Conservation (phyloP, 2,113 vertebrate species). For the Anser brachyrhynchus region DNA sequence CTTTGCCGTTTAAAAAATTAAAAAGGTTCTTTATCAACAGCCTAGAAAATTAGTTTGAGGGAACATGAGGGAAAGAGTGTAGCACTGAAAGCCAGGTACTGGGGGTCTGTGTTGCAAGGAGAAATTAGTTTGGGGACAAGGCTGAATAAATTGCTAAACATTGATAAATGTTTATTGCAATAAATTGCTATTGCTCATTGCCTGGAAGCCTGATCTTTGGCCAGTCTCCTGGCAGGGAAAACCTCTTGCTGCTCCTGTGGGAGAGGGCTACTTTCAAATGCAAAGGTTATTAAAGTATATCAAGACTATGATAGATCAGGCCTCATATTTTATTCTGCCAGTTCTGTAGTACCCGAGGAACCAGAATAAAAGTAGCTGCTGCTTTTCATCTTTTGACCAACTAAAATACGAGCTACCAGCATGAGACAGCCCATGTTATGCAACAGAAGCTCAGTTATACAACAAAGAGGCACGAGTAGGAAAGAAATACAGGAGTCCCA, state of each 20-base stretch:
- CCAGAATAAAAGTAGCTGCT: not conserved
- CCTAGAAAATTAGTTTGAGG: not conserved
- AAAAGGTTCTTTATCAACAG: not conserved
- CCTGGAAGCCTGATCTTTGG: not conserved
- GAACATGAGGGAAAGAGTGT: not conserved
- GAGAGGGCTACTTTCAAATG: not conserved
- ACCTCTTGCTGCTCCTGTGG: not conserved
- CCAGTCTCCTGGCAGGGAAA: not conserved
- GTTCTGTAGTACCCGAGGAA: not conserved
- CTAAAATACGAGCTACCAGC: not conserved
- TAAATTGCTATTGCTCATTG: not conserved
- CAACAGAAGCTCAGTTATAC: slow-evolving; percentile 33
- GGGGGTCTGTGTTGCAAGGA: not conserved
- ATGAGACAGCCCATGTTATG: not conserved
- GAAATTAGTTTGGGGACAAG: not conserved
- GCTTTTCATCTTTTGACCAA: not conserved
- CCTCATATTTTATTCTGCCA: not conserved
- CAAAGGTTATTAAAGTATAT: not conserved
- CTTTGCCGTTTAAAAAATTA: not conserved
- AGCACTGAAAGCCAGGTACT: not conserved
- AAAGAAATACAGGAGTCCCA: not conserved
- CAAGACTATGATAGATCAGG: not conserved
- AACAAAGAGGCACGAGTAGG: not conserved
- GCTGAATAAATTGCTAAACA: not conserved
- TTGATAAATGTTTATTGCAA: too few relatives aligned